A percentile compares a stretch with the other conserved stretches of the same genome.
Evolutionary conservation across 1,140 invertebrate species (phyloP).

Genomic region (Drosophila teissieri): DNA sequence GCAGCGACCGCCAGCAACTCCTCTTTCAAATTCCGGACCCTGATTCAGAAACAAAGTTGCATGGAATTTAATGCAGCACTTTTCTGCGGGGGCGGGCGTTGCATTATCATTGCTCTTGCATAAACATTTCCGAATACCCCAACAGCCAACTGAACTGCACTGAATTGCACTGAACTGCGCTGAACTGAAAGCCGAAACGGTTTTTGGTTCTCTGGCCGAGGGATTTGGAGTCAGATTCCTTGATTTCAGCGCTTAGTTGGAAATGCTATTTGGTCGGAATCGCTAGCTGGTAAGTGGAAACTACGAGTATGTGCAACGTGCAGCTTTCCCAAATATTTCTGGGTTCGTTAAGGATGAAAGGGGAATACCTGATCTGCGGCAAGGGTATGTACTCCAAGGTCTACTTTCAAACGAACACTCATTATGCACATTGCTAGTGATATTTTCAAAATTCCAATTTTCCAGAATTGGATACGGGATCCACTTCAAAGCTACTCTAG

Average conservation of each 20-base stretch:
- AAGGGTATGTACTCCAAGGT: background rate
- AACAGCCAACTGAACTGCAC: background rate
- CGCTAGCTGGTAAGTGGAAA: conserved; percentile 32
- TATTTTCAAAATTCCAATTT: too few relatives aligned
- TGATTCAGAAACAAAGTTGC: conserved; percentile 26
- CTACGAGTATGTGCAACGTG: conserved; percentile 45
- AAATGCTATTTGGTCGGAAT: background rate
- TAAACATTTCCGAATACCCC: conserved; percentile 36
- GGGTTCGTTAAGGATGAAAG: conserved; percentile 3
- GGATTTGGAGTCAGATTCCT: conserved; percentile 31
- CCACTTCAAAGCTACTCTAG: background rate
- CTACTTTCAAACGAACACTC: too few relatives aligned
- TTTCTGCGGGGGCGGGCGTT: conserved; percentile 4
- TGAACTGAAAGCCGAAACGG: conserved; percentile 32
- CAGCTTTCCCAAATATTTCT: conserved; percentile 8
- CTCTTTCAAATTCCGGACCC: conserved; percentile 31
- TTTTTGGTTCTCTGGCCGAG: conserved; percentile 23
- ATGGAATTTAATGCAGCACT: conserved; percentile 17
- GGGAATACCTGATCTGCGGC: background rate
- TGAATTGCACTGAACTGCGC: conserved; percentile 12
- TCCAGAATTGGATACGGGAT: background rate
- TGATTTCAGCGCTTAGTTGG: conserved; percentile 25
- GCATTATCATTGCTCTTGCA: conserved; percentile 15
- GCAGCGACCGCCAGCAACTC: background rate
- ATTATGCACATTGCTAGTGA: background rate